Evolutionary conservation across 2,888 invertebrate genomes (phyloP).

Genomic region (Drosophila ustulata): DNA sequence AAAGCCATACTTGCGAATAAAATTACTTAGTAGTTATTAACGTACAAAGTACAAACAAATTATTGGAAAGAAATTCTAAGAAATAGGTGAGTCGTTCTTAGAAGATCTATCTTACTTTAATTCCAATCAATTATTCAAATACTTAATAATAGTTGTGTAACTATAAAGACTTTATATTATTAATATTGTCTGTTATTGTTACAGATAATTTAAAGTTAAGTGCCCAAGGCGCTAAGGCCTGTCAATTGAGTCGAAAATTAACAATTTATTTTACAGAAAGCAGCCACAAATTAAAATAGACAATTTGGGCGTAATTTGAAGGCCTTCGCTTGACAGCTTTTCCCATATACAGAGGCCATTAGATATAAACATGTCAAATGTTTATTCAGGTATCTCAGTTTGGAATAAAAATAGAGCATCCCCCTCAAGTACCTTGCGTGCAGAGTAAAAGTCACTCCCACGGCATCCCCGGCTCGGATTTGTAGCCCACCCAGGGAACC

Average conservation of each 20-base stretch:
- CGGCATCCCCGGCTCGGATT: slow-evolving; percentile 29
- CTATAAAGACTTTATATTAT: not conserved
- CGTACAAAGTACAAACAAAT: not conserved
- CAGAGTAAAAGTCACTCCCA: slow-evolving; percentile 46
- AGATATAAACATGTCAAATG: slow-evolving; percentile 34
- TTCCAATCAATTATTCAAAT: no score
- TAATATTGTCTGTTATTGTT: slow-evolving; percentile 2
- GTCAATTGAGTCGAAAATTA: slow-evolving; percentile 24
- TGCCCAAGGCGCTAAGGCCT: slow-evolving; percentile 20
- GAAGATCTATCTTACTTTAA: no score
- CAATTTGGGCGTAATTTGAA: slow-evolving; percentile 12
- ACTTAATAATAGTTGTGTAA: not conserved
- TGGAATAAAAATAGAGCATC: slow-evolving; percentile 37
- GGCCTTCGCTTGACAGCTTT: slow-evolving; percentile 12
- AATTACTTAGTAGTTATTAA: not conserved
- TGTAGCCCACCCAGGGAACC: slow-evolving; percentile 64
- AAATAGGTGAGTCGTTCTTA: not conserved
- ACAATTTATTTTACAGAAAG: slow-evolving; percentile 12
- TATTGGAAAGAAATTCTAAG: not conserved
- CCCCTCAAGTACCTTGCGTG: slow-evolving; percentile 3
- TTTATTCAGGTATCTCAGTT: slow-evolving; percentile 40
- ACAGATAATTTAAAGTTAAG: slow-evolving; percentile 9
- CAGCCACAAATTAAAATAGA: slow-evolving; percentile 28
- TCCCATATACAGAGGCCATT: slow-evolving; percentile 15
- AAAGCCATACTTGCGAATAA: not conserved